These are phyloP conservation scores for Hyperoplus lanceolatus DNA, from an alignment of 2,797 vertebrate species.

Conservation along the genomic window DNA sequence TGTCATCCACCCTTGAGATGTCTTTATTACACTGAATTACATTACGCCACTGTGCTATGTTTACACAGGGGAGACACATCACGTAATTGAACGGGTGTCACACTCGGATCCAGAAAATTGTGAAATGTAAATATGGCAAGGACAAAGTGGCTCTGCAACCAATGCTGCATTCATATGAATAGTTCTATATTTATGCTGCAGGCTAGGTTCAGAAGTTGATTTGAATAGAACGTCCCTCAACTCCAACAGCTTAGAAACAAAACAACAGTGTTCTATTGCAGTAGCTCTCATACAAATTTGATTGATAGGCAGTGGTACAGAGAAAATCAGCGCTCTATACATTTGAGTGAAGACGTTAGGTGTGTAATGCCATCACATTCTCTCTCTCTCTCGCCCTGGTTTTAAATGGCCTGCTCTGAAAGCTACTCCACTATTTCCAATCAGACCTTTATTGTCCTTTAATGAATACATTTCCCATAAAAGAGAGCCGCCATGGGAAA, in stretches of 20 bases:
- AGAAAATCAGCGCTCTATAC: conserved; percentile 42
- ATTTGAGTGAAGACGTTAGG: conserved; percentile 68
- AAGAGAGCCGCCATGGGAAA: conserved; percentile 46
- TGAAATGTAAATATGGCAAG: conserved; percentile 65
- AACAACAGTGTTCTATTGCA: conserved; percentile 48
- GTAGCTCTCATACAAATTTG: conserved; percentile 36
- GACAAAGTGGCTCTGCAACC: conserved; percentile 41
- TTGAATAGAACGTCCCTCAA: conserved; percentile 42
- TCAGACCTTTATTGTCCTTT: conserved; percentile 68
- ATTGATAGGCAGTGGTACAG: conserved; percentile 27
- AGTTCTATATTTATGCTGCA: conserved; percentile 24
- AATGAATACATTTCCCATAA: conserved; percentile 71
- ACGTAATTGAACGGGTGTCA: conserved; percentile 66
- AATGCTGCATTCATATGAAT: conserved; percentile 39
- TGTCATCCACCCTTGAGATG: conserved; percentile 52
- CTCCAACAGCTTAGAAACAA: conserved; percentile 48
- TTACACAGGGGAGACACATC: conserved; percentile 57
- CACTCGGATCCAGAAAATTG: conserved; percentile 52
- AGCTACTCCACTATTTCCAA: conserved; percentile 59
- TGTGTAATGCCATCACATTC: conserved; percentile 57
- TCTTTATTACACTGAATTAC: conserved; percentile 63
- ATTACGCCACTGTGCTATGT: conserved; percentile 49
- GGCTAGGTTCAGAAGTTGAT: conserved; percentile 27
- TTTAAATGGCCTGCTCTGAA: conserved; percentile 37
- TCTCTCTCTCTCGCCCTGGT: conserved; percentile 9